Evolutionary conservation across 2,113 vertebrate genomes (phyloP).

Genomic region (Platichthys stellatus): DNA sequence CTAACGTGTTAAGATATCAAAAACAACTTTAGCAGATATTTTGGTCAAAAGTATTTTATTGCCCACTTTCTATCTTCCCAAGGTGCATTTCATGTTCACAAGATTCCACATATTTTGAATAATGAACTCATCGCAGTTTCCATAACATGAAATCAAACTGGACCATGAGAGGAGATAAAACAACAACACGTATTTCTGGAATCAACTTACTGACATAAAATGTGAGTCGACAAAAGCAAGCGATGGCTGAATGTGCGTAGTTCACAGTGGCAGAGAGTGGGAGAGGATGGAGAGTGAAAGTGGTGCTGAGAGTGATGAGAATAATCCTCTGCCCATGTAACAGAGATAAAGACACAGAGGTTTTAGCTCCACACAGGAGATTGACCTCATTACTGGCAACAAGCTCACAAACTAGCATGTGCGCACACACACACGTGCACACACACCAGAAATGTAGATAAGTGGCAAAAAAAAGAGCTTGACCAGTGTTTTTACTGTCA

Average conservation of each 20-base stretch:
- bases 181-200: not conserved
- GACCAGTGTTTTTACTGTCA: constrained; percentile 40
- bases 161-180: not conserved
- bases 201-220: not conserved
- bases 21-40: no score
- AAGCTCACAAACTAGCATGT: constrained; percentile 29
- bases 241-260: not conserved
- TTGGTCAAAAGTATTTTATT: no score
- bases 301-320: constrained; percentile 63
- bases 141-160: not conserved
- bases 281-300: constrained; percentile 39
- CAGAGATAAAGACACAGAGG: constrained; percentile 75
- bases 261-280: constrained; percentile 2
- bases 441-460: constrained; percentile 7
- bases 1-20: no score
- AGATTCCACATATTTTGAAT: no score
- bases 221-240: not conserved
- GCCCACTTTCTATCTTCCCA: no score
- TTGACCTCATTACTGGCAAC: constrained; percentile 77
- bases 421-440: not conserved
- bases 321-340: constrained; percentile 74
- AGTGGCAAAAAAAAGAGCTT: constrained; percentile 32
- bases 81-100: no score
- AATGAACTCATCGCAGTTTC: no score
- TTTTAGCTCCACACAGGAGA: constrained; percentile 71